Percentiles rank a stretch among this genome's conserved stretches.
These are phyloP conservation scores for Phyto melanocephala DNA, from an alignment of 2,888 invertebrate species.

Conservation along the genomic window DNA sequence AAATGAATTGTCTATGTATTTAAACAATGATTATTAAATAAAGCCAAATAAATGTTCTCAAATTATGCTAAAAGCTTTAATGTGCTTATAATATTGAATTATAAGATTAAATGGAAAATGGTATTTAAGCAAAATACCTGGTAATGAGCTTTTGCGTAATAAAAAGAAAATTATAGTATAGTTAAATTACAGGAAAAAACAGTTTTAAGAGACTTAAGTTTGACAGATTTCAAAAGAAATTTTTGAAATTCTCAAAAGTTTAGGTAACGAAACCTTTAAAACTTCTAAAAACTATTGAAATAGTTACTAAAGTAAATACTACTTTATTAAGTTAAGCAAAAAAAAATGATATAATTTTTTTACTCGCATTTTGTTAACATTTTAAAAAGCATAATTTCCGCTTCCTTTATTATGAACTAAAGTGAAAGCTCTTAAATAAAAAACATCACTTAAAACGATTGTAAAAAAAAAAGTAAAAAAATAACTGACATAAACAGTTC, in stretches of 20 bases:
- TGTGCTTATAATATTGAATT: neutral
- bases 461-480: constrained; percentile 64
- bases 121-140: neutral
- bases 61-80: constrained; percentile 1
- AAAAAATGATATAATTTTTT: neutral
- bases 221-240: too few species aligned
- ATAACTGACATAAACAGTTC: constrained; percentile 65
- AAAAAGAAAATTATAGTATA: too few species aligned
- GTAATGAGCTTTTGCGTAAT: too few species aligned
- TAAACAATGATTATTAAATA: constrained; percentile 40
- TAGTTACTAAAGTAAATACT: too few species aligned
- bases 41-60: constrained; percentile 33
- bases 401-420: constrained; percentile 59
- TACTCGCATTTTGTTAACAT: neutral
- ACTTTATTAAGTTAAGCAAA: too few species aligned
- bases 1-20: constrained; percentile 14
- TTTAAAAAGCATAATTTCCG: constrained; percentile 70
- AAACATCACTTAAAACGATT: too few species aligned
- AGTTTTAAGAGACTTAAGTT: too few species aligned
- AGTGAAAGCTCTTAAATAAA: too few species aligned
- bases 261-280: too few species aligned
- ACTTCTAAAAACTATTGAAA: too few species aligned
- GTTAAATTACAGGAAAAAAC: too few species aligned
- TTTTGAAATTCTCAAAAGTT: too few species aligned
- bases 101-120: neutral